phyloP scores from a whole-genome alignment of 2,888 invertebrate species.

The Spisula subtruncata region DNA sequence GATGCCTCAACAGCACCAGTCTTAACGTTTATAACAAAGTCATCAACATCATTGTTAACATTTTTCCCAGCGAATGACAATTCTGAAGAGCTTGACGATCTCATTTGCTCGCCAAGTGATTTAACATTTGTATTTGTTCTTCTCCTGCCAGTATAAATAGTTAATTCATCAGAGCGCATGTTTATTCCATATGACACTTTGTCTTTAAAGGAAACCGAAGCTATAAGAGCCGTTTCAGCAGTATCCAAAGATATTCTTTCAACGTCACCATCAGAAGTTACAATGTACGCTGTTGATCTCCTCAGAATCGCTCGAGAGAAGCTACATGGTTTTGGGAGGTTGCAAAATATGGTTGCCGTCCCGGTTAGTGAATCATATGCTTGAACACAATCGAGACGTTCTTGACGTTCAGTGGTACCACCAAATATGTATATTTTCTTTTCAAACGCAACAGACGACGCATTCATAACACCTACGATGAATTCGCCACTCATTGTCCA shows the following conservation, averaged over 20 bases:
- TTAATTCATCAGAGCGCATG: conserved; percentile 19
- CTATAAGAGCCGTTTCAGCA: conserved; percentile 20
- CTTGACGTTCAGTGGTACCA: conserved; percentile 34
- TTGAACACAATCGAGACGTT: conserved; percentile 53
- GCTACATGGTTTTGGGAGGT: conserved; percentile 50
- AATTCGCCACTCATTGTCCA: conserved; percentile 57
- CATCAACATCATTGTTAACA: background rate
- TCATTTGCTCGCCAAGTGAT: background rate
- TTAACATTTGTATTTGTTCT: background rate
- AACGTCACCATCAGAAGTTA: conserved; percentile 57
- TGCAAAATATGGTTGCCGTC: conserved; percentile 44
- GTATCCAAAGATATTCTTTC: conserved; percentile 29
- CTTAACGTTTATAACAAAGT: background rate
- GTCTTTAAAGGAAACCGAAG: conserved; percentile 38
- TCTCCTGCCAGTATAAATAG: conserved; percentile 41
- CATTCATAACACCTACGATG: conserved; percentile 50
- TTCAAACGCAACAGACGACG: conserved; percentile 54
- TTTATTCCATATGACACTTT: conserved; percentile 43
- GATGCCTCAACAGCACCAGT: conserved; percentile 22
- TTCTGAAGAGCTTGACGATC: background rate
- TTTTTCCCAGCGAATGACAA: background rate
- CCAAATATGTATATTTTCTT: conserved; percentile 61
- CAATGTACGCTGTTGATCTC: conserved; percentile 41
- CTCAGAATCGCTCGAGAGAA: conserved; percentile 55
- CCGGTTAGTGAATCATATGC: conserved; percentile 46